Evolutionary conservation across 2,797 vertebrate genomes (phyloP), one percentile per base, ranked within the genome.

Genomic region (Oreochromis mossambicus): DNA sequence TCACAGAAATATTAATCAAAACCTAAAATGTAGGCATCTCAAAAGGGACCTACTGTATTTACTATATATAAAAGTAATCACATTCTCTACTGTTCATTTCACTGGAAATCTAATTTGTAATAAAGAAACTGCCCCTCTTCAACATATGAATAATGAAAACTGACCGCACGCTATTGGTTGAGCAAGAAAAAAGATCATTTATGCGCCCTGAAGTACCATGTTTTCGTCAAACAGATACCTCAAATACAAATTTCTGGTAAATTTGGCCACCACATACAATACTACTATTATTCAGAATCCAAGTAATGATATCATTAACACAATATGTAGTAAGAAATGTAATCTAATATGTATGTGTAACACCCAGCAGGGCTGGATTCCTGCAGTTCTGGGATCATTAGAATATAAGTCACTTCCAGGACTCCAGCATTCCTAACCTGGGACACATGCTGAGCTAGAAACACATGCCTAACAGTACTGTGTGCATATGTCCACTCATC

Each of bases 341-440:
- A 26, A 38, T 0, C 61, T 34, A 66, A 66, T 38, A 48, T 61
- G 17, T 51, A 12, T 19, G 19, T 36, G 76, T 32, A 48, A 80
- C 38, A 85, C 63, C 43, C 51, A n/a, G 48, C 68, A 43, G 34
- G 48, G 29, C 15, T 4, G 12, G 68, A 63, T 63, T 83, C 55
- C 55, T 79, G 48, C 14, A 79, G 48, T 58, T 50, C 46, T 2
- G 5, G 46, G 70, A 50, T 75, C 46, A 48, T 75, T 75, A 13
- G 10, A 77, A 79, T 82, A 76, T 66, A 81, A 82, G 48, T 79
- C 26, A 82, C 56, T 50, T 81, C 73, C 26, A 78, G 6, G 46
- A 87, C 29, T 76, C 52, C 68, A 80, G 46, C 24, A n/a, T 56
- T 87, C 52, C 70, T 80, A 77, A 80, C 70, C 43, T 80, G 48